Base-by-base conservation (phyloP, 2,113 vertebrate genomes). In the Paramisgurnus dabryanus region DNA sequence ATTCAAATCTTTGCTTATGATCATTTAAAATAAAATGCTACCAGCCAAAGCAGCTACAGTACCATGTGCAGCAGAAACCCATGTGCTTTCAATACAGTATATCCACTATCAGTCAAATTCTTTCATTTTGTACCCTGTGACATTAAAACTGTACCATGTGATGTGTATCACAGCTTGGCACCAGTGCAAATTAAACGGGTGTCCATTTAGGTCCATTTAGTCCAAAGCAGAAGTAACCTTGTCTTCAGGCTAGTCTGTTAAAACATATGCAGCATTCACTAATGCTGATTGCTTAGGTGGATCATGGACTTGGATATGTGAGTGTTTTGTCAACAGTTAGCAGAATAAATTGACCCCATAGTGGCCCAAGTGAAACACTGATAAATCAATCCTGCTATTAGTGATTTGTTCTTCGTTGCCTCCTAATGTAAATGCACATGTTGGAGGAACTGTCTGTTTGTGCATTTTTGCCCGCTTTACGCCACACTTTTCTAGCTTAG, bases 261-360 rank as follows among this genome's bases (percentile, higher is more conserved):
- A 95, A 91, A 94, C 91, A 94, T 93, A 0, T 92, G 91, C 86
- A 94, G 82, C 95, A 95, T 94, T 92, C 95, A 95, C 94, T 92
- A 90, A 86, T 87, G 88, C 78, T 85, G 72, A 87, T 76, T 17
- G 17, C 66, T 27, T 65, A 65, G 66, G 64, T 55, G 15, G 15
- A 57, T 13, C 60, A 45, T 53, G 11, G 67, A 49, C 11, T 66
- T 70, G 76, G 65, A 57, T 9, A 4, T 41, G 58, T 64, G 72
- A 75, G 18, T 61, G 34, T 79, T 79, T 79, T 41, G 49, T 63
- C 78, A 49, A 57, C 47, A 22, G 63, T 75, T 63, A 55, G 15
- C 18, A 0, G 39, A 64, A 70, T 76, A 65, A 64, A 65, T 76
- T 13, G 43, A 72, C 65, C 49, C 41, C 22, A 69, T 15, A 15